Evolutionary conservation across 2,113 vertebrate genomes (phyloP), one percentile per base, ranked within the genome.

Genomic region (Coryphaenoides rupestris): DNA sequence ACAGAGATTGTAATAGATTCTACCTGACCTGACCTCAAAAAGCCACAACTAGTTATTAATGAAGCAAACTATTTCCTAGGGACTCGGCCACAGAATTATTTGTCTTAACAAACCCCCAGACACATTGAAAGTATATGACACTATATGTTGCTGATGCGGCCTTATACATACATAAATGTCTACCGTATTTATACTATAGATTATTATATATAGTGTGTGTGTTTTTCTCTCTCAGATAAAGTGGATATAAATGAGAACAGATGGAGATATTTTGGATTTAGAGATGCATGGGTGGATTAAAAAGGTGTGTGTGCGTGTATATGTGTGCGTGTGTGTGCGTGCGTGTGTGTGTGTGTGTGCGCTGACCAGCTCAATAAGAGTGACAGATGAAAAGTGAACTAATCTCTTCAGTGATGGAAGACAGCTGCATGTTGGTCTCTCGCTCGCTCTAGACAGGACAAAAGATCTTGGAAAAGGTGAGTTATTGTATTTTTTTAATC

Each of bases 231-330:
- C 33, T 40, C 33, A 40, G 33, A 40, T 40, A 12, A 10, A 77
- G 62, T 77, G 60, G 66, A 70, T 69, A 40, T 70, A 83, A 82
- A 86, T 84, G 77, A 81, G 78, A 85, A 73, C 86, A 86, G 88
- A 88, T 87, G 86, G 86, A 84, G 55, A 54, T 69, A 69, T 67
- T 74, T 68, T 80, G 84, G 87, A 87, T 88, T 89, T 85, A 74
- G 61, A 56, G 57, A 79, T 65, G 49, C 53, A 55, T 63, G 9
- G 72, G 71, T 73, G 81, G 89, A 88, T 90, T 90, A 87, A 85
- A 78, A 72, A 69, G 64, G 45, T 47, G 33, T 49, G 57, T 19
- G 47, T 69, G 45, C 58, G 60, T 59, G n/a, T 57, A 19, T 64
- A 58, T 60, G 68, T 52, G 50, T 33, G 49, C 17, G n/a, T n/a